phyloP scores from a whole-genome alignment of 2,113 vertebrate genomes.

The Herpetotheres cachinnans region DNA sequence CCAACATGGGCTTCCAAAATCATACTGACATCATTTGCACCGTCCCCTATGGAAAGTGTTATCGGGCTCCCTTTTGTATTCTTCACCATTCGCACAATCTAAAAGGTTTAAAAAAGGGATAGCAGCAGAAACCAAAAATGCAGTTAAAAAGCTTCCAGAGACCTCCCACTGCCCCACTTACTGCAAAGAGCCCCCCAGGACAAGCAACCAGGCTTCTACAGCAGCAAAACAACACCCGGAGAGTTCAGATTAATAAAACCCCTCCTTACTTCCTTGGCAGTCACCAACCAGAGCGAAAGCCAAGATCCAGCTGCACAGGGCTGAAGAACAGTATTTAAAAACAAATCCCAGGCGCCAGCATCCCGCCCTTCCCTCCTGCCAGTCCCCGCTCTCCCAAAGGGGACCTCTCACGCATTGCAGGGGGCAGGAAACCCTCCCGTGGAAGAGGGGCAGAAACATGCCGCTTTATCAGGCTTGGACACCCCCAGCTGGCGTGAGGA shows the following conservation, averaged over 20 bases:
- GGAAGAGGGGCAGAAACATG: not conserved
- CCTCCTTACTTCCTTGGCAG: not conserved
- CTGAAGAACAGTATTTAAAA: not conserved
- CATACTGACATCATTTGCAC: constrained; percentile 98
- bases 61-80: constrained; percentile 92
- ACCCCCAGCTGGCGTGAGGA: not conserved
- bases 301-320: not conserved
- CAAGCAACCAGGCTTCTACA: not conserved
- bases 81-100: constrained; percentile 99
- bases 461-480: not conserved
- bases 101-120: not conserved
- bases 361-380: not conserved
- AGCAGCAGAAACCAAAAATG: not conserved
- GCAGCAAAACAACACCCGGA: not conserved
- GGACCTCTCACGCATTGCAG: not conserved
- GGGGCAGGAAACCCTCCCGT: not conserved
- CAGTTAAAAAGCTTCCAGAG: not conserved
- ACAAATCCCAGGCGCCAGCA: not conserved
- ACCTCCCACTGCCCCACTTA: not conserved
- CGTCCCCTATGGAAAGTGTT: constrained; percentile 93
- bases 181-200: not conserved
- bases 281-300: not conserved
- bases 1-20: constrained; percentile 98
- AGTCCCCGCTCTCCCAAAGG: not conserved
- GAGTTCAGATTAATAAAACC: not conserved